Percentiles rank a stretch among this genome's conserved stretches.
Evolutionary conservation across 1,140 invertebrate genomes (phyloP).

Genomic region (Acromyrmex echinatior): DNA sequence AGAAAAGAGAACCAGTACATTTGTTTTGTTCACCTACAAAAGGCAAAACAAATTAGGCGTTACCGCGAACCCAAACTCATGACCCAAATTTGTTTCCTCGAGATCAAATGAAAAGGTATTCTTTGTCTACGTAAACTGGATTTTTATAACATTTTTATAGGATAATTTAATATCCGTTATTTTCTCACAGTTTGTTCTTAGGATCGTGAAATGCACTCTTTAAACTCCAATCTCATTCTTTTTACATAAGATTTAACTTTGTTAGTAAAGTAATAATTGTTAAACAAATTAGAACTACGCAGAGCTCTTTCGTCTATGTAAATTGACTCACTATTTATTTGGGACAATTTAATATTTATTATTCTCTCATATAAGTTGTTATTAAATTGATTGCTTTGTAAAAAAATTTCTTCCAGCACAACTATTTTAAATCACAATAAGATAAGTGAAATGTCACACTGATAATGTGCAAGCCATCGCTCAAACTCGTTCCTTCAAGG

Average conservation of each 20-base stretch:
- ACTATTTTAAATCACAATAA: neutral
- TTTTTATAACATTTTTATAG: slow-evolving; percentile 31
- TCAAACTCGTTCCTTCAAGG: slow-evolving; percentile 42
- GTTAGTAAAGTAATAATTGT: too few relatives aligned
- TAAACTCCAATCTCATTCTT: too few relatives aligned
- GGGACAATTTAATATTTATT: neutral
- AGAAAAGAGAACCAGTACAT: neutral
- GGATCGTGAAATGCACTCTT: neutral
- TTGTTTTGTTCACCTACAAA: slow-evolving; percentile 10
- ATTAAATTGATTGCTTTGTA: too few relatives aligned
- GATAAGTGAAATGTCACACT: slow-evolving; percentile 38
- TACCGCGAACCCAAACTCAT: neutral
- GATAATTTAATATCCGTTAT: slow-evolving; percentile 19
- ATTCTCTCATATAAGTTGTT: neutral
- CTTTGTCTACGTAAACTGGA: neutral
- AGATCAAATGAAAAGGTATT: slow-evolving; percentile 21
- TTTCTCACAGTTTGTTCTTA: slow-evolving; percentile 17
- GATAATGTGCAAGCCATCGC: slow-evolving; percentile 26
- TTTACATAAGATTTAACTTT: too few relatives aligned
- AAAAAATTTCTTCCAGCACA: neutral
- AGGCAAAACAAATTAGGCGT: slow-evolving; percentile 7
- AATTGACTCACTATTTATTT: neutral
- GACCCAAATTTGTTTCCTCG: slow-evolving; percentile 24
- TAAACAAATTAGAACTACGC: neutral
- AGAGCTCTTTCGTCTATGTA: neutral